Percentiles rank a stretch among this genome's conserved stretches.
Evolutionary conservation across 2,797 vertebrate genomes (phyloP).

Genomic region (Tadarida brasiliensis): DNA sequence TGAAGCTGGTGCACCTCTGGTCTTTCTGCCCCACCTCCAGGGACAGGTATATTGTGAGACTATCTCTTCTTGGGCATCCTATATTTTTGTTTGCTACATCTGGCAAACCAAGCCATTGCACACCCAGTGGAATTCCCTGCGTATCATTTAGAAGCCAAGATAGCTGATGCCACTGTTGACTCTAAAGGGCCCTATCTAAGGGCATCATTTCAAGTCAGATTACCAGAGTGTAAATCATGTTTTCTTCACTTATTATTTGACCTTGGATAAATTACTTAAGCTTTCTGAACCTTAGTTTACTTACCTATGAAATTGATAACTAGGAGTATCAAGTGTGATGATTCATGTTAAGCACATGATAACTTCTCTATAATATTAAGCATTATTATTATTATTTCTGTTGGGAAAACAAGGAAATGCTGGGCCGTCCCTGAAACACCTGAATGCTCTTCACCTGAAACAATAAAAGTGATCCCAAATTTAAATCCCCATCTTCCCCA

Average conservation of each 20-base stretch:
- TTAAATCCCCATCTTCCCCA: background rate
- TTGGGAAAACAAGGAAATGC: background rate
- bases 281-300: background rate
- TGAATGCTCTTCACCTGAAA: background rate
- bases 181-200: background rate
- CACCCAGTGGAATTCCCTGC: background rate
- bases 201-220: background rate
- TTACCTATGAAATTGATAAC: background rate
- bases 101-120: background rate
- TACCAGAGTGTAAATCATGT: background rate
- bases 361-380: background rate
- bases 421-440: background rate
- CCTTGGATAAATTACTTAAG: background rate
- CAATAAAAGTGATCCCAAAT: background rate
- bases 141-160: background rate
- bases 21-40: background rate
- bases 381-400: background rate
- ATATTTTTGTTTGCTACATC: background rate
- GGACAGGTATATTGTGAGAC: background rate
- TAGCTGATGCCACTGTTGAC: background rate
- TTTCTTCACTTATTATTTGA: conserved; percentile 11
- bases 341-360: background rate
- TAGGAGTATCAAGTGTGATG: background rate
- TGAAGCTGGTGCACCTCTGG: background rate
- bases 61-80: background rate